Conservation (phyloP, 1,140 invertebrate genomes). For the Anthonomus grandis region DNA sequence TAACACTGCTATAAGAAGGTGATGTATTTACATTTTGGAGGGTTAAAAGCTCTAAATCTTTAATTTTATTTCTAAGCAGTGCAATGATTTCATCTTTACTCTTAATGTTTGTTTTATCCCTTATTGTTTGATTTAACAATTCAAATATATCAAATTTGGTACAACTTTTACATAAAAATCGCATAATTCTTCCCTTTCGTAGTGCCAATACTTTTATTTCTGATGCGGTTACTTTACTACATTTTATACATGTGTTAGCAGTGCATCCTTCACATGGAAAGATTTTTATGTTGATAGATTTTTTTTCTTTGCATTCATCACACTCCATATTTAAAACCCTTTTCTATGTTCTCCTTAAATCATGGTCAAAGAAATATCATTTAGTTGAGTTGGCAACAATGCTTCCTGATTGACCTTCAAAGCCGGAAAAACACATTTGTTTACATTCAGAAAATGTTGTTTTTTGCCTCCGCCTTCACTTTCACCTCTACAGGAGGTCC, state of each 20-base stretch:
- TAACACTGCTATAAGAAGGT: neutral
- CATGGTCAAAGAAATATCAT: too few species aligned
- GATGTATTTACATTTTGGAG: neutral
- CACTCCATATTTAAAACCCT: neutral
- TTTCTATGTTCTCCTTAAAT: too few species aligned
- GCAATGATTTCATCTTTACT: neutral
- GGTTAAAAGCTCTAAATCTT: neutral
- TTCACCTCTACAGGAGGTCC: too few species aligned
- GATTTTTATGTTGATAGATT: neutral
- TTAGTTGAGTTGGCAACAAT: too few species aligned
- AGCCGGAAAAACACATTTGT: too few species aligned
- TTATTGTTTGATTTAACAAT: neutral
- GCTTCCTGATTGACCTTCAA: too few species aligned
- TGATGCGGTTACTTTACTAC: too few species aligned
- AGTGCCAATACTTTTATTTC: too few species aligned
- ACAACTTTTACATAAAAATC: too few species aligned
- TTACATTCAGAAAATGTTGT: too few species aligned
- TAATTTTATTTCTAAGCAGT: neutral
- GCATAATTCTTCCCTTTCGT: too few species aligned
- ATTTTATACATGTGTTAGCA: neutral
- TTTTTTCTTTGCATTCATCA: neutral
- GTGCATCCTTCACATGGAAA: neutral
- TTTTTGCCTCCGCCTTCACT: too few species aligned
- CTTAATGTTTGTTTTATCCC: neutral
- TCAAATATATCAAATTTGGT: neutral